Conservation (phyloP, 2,888 invertebrate genomes). For the Mayetiola destructor region DNA sequence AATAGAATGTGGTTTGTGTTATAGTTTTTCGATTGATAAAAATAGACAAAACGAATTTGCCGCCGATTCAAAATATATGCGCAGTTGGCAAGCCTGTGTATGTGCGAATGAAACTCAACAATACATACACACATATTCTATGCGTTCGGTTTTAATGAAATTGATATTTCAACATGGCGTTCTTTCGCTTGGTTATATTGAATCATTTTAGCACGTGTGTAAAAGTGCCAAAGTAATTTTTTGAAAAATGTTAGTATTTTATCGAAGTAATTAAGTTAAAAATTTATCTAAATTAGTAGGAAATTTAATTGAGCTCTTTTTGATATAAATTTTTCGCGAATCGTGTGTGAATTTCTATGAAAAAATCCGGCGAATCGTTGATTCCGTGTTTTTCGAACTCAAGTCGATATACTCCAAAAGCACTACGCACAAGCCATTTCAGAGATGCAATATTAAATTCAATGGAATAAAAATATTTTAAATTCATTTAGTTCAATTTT, state of each 20-base stretch:
- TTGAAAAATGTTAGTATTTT: slow-evolving; percentile 33
- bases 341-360: neutral
- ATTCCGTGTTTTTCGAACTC: no score
- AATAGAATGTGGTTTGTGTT: neutral
- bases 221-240: slow-evolving; percentile 36
- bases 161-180: slow-evolving; percentile 28
- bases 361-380: no score
- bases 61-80: neutral
- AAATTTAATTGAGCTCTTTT: neutral
- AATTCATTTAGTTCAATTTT: no score
- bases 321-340: neutral
- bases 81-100: neutral
- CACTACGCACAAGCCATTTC: no score
- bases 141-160: neutral
- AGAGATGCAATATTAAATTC: no score
- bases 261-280: neutral
- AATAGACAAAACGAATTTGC: neutral
- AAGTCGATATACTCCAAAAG: no score
- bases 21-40: neutral
- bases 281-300: neutral
- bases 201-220: slow-evolving; percentile 37
- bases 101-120: neutral
- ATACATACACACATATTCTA: neutral
- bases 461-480: no score
- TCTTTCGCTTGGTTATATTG: slow-evolving; percentile 36